Percentiles rank a stretch among this genome's conserved stretches.
These are phyloP conservation scores for Agonopterix heracliana DNA, from an alignment of 2,888 invertebrate genomes.

Conservation along the genomic window DNA sequence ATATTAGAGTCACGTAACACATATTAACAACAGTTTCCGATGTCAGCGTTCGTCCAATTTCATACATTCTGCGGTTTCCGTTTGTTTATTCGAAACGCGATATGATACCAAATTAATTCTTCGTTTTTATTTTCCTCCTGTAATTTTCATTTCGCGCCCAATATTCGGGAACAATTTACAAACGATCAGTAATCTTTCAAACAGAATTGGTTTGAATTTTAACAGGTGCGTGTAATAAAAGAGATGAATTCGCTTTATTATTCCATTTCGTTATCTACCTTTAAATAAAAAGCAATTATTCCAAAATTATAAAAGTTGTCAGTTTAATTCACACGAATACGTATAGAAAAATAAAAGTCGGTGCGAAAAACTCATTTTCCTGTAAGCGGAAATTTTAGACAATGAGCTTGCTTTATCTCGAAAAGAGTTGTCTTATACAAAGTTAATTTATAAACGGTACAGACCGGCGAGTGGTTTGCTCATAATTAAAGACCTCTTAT, in stretches of 20 bases:
- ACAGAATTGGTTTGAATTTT: constrained; percentile 3
- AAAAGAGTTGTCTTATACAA: constrained; percentile 36
- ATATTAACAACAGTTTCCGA: constrained; percentile 16
- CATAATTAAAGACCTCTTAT: constrained; percentile 63
- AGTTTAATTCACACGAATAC: neutral
- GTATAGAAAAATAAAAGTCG: constrained; percentile 3
- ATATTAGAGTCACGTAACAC: too few species aligned
- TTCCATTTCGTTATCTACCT: too few species aligned
- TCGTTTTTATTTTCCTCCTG: constrained; percentile 17
- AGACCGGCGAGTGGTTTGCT: constrained; percentile 38
- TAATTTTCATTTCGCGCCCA: neutral
- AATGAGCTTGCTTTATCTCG: constrained; percentile 17
- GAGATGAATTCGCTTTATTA: neutral
- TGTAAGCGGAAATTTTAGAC: constrained; percentile 21
- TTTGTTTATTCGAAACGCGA: constrained; percentile 26
- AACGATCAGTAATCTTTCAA: too few species aligned
- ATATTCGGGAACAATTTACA: too few species aligned
- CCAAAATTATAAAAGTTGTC: too few species aligned
- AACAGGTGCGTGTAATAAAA: neutral
- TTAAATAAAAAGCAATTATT: too few species aligned
- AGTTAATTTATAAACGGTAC: constrained; percentile 43
- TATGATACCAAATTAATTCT: constrained; percentile 23
- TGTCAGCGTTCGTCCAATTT: constrained; percentile 16
- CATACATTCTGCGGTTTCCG: constrained; percentile 16
- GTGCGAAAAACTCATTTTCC: constrained; percentile 17